A percentile compares a stretch with the other conserved stretches of the same genome.
Evolutionary conservation across 2,797 vertebrate species (phyloP).

Genomic region (Champsocephalus gunnari): DNA sequence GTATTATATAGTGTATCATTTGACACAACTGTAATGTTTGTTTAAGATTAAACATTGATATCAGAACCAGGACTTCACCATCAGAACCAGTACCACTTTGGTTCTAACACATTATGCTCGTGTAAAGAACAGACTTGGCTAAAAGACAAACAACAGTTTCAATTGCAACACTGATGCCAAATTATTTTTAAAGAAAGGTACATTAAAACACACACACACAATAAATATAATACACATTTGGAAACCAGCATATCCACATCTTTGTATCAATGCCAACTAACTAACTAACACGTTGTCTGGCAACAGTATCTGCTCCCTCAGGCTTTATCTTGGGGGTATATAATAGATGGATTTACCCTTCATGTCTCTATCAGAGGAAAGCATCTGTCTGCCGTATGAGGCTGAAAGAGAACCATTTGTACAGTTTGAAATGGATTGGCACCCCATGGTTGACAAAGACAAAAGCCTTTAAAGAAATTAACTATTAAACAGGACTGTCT

Average conservation of each 20-base stretch:
- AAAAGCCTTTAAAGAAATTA: slow-evolving; percentile 82
- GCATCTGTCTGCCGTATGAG: slow-evolving; percentile 72
- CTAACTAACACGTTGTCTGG: slow-evolving; percentile 34
- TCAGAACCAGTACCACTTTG: not conserved
- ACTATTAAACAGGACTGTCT: slow-evolving; percentile 82
- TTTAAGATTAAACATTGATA: not conserved
- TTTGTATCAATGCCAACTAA: slow-evolving; percentile 4
- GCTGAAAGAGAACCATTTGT: slow-evolving; percentile 65
- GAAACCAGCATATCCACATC: slow-evolving; percentile 12
- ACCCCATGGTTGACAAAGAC: slow-evolving; percentile 70
- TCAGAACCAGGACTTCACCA: not conserved
- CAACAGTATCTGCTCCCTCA: slow-evolving; percentile 37
- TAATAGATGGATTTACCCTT: slow-evolving; percentile 68
- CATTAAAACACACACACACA: not conserved
- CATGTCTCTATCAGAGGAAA: slow-evolving; percentile 69
- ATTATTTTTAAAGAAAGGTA: not conserved
- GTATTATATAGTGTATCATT: not conserved
- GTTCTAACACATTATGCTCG: not conserved
- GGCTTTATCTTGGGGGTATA: slow-evolving; percentile 50
- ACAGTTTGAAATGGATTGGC: slow-evolving; percentile 72
- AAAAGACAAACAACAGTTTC: not conserved
- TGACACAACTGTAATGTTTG: not conserved
- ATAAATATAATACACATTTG: not conserved
- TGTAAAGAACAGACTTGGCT: not conserved
- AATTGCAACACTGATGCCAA: not conserved